phyloP scores from a whole-genome alignment of 2,888 invertebrate genomes.

The Azorinus chamasolen region DNA sequence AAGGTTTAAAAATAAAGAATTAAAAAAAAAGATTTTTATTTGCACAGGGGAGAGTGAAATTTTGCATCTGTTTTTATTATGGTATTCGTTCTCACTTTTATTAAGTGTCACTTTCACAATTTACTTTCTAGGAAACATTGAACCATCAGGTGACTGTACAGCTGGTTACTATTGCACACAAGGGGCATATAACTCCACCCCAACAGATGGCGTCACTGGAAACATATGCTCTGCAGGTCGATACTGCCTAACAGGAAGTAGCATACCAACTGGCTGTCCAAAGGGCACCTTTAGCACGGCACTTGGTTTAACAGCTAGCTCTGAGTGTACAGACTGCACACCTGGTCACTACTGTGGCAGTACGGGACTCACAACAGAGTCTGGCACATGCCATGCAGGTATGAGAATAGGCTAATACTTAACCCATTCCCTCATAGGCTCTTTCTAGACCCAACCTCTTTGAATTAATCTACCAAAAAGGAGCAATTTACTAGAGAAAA shows the following conservation, averaged over 20 bases:
- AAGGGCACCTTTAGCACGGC: constrained; percentile 80
- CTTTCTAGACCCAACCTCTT: neutral
- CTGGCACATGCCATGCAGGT: constrained; percentile 84
- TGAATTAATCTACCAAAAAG: neutral
- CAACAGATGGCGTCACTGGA: constrained; percentile 82
- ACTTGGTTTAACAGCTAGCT: constrained; percentile 72
- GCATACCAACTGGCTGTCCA: constrained; percentile 79
- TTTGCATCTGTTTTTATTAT: too few relatives aligned
- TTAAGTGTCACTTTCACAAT: too few relatives aligned
- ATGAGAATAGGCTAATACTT: constrained; percentile 36
- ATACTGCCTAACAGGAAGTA: constrained; percentile 80
- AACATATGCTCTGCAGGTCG: constrained; percentile 80
- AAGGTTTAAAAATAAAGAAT: too few relatives aligned
- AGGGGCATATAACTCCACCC: constrained; percentile 79
- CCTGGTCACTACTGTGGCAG: constrained; percentile 82
- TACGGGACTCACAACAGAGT: constrained; percentile 79
- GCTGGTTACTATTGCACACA: constrained; percentile 81
- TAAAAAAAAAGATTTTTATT: too few relatives aligned
- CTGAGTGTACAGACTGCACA: constrained; percentile 80
- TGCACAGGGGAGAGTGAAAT: too few relatives aligned
- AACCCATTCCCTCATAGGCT: too few relatives aligned
- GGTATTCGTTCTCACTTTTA: too few relatives aligned
- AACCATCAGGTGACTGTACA: constrained; percentile 77
- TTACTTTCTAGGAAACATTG: constrained; percentile 78
- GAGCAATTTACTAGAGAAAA: neutral